phyloP scores from a whole-genome alignment of 2,113 vertebrate species.

The Carlito syrichta region DNA sequence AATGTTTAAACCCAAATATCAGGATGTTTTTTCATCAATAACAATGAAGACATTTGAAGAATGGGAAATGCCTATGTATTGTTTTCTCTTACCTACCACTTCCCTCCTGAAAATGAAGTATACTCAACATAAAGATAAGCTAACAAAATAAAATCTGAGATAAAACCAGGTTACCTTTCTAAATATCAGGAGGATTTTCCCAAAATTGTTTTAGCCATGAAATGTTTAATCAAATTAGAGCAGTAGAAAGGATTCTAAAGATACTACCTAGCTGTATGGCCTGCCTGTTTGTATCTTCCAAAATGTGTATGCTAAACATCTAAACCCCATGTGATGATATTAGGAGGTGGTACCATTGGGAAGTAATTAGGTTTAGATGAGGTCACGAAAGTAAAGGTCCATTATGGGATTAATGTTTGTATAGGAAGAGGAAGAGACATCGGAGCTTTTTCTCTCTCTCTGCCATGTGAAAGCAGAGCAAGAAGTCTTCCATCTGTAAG shows the following conservation, averaged over 20 bases:
- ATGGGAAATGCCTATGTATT: neutral
- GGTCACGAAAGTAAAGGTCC: fast-evolving
- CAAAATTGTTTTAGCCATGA: neutral
- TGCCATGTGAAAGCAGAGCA: neutral
- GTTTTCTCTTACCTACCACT: neutral
- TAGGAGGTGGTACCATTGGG: neutral
- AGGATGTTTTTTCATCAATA: neutral
- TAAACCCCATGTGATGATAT: fast-evolving
- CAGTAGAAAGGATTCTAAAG: neutral
- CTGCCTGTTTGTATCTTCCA: neutral
- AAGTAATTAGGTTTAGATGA: neutral
- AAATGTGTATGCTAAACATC: neutral
- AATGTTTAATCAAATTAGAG: constrained; percentile 21
- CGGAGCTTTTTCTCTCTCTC: neutral
- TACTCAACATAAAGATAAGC: neutral
- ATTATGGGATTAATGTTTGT: neutral
- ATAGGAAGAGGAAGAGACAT: neutral
- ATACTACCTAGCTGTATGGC: neutral
- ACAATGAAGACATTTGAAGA: neutral
- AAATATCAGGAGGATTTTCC: neutral
- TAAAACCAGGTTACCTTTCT: neutral
- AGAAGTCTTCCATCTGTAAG: neutral
- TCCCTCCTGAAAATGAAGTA: neutral
- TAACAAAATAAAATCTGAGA: constrained; percentile 15
- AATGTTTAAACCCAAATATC: constrained; percentile 12